phyloP scores from a whole-genome alignment of 2,113 vertebrate genomes.

The Melanerpes aurifrons region DNA sequence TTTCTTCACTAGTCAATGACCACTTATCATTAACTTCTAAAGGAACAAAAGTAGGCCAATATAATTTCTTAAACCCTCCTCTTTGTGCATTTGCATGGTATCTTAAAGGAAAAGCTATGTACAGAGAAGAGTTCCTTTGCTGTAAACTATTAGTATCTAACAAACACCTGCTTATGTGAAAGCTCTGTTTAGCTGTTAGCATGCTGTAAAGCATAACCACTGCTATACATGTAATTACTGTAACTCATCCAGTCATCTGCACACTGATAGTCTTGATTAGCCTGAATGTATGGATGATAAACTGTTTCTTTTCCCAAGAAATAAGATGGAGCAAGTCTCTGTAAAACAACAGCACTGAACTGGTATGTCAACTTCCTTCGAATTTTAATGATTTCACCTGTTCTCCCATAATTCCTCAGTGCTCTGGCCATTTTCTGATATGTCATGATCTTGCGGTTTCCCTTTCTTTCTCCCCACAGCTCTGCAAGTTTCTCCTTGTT shows the following conservation, averaged over 20 bases:
- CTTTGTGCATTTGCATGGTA: background rate
- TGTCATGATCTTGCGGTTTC: constrained; percentile 97
- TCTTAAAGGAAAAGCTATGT: constrained; percentile 1
- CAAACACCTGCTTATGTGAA: background rate
- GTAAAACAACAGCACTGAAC: constrained; percentile 89
- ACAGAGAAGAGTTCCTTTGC: background rate
- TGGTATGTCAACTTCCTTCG: constrained; percentile 96
- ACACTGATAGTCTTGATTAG: constrained; percentile 77
- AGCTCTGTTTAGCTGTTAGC: constrained; percentile 18
- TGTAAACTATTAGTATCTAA: background rate
- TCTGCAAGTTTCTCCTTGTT: constrained; percentile 97
- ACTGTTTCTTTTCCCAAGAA: constrained; percentile 72
- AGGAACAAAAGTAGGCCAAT: background rate
- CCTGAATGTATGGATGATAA: constrained; percentile 63
- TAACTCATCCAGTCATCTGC: constrained; percentile 77
- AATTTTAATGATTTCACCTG: constrained; percentile 93
- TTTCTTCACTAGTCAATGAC: background rate
- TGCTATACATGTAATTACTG: constrained; percentile 77
- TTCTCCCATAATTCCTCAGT: constrained; percentile 94
- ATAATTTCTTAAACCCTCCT: background rate
- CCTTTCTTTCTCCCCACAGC: constrained; percentile 94
- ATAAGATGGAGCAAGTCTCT: constrained; percentile 80
- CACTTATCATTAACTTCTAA: background rate
- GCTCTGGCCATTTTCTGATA: constrained; percentile 99
- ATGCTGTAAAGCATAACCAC: constrained; percentile 74